These are phyloP conservation scores for Drosophila hamatofila DNA, from an alignment of 2,888 invertebrate species.

Conservation along the genomic window DNA sequence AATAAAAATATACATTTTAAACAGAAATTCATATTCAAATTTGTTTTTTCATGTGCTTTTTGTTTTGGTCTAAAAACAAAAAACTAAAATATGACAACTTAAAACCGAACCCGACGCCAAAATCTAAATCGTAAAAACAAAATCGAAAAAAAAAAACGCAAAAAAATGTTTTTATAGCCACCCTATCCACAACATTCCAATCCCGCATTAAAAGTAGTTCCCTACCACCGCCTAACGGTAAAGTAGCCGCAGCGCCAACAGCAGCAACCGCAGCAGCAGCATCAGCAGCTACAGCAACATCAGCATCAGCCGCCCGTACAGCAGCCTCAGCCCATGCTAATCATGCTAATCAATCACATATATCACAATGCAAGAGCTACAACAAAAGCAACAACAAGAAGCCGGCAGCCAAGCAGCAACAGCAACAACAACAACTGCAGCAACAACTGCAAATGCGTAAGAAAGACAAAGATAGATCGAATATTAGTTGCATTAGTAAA, in stretches of 20 bases:
- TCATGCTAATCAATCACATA: constrained; percentile 83
- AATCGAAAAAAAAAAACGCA: constrained; percentile 42
- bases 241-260: constrained; percentile 80
- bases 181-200: constrained; percentile 91
- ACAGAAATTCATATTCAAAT: constrained; percentile 57
- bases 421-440: constrained; percentile 21
- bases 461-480: constrained; percentile 83
- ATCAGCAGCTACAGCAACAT: constrained; percentile 55
- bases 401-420: constrained; percentile 49
- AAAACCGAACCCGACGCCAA: constrained; percentile 42
- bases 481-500: constrained; percentile 75
- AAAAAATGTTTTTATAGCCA: constrained; percentile 87
- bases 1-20: constrained; percentile 44
- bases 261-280: constrained; percentile 48
- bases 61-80: constrained; percentile 65
- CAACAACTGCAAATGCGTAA: constrained; percentile 79
- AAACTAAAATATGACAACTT: constrained; percentile 39
- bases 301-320: constrained; percentile 52
- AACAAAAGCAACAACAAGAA: constrained; percentile 45
- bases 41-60: constrained; percentile 71
- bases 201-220: constrained; percentile 89
- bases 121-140: constrained; percentile 30
- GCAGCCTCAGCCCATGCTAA: constrained; percentile 55
- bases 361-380: constrained; percentile 73
- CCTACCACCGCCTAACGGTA: constrained; percentile 86